Base-by-base conservation (phyloP, 2,888 invertebrate genomes). In the Scaeva pyrastri region DNA sequence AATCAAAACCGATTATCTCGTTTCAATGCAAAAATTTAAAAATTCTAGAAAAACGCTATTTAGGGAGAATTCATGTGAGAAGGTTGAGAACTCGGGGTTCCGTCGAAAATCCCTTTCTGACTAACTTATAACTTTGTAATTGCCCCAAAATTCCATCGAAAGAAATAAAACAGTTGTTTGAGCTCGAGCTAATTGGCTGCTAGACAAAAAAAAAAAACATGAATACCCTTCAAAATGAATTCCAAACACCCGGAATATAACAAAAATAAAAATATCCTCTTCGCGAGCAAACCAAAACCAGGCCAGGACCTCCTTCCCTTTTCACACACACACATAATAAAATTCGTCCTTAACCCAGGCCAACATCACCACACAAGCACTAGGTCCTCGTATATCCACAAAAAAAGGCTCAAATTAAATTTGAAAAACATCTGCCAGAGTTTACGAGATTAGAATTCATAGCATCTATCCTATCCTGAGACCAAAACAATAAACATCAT, bases 341-440 rank as follows among this genome's bases (percentile, higher is more conserved):
- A 31, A 31, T 39, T 39, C 52, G 8, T 68, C 16, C 31, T 50
- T 21, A 41, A 60, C 14, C n/a, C 39, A 10, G 74, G 62, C 84
- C 84, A 85, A 75, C 66, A 56, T 26, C 80, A 72, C 14, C 71
- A 26, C 16, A 31, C 56, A 31, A 45, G 23, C 62, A 26, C 23
- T n/a, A 12, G 14, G 5, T 43, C 26, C n/a, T n/a, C n/a, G n/a
- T n/a, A n/a, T 56, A 11, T 23, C 21, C 23, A 50, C 5, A 21
- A 64, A 72, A 23, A 58, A 41, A 43, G 19, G 45, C 71, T 68
- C 23, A 50, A 62, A 73, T 56, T 39, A 56, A 64, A 64, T 77
- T 85, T 39, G 8, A 58, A 77, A 81, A 86, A 86, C 85, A 86
- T 86, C 85, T 86, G 85, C 85, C 45, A 31, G 45, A 39, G 39